A percentile compares a stretch with the other conserved stretches of the same genome.
Conservation (phyloP, 2,888 invertebrate genomes). For the Kuschelorhynchus macadamiae region DNA sequence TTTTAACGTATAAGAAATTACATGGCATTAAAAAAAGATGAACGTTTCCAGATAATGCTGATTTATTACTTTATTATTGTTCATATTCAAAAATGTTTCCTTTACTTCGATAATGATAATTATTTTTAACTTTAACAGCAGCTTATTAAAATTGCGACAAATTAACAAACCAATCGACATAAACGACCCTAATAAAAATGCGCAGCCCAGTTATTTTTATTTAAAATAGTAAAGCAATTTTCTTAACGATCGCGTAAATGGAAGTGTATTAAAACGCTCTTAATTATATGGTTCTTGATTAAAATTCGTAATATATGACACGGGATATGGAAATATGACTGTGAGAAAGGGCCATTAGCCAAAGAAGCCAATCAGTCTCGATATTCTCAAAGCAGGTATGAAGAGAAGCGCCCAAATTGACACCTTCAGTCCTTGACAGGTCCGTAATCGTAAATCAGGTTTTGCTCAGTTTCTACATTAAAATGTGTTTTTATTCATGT, state of each 20-base stretch:
- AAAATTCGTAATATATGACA: conserved; percentile 52
- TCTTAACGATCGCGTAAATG: conserved; percentile 44
- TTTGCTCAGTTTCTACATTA: too few relatives aligned
- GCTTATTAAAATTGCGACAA: too few relatives aligned
- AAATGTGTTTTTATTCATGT: too few relatives aligned
- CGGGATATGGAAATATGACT: conserved; percentile 48
- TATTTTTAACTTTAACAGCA: too few relatives aligned
- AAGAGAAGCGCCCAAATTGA: conserved; percentile 30
- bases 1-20: too few relatives aligned
- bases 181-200: neutral
- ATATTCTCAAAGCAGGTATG: conserved; percentile 41
- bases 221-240: conserved; percentile 47
- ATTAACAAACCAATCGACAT: too few relatives aligned
- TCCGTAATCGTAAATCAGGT: too few relatives aligned
- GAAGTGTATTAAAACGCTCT: conserved; percentile 32
- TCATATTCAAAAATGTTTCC: too few relatives aligned
- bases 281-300: conserved; percentile 51
- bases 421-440: conserved; percentile 17
- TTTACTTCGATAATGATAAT: too few relatives aligned
- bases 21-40: too few relatives aligned
- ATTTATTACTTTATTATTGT: too few relatives aligned
- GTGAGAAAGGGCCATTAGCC: conserved; percentile 49
- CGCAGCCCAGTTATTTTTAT: conserved; percentile 12
- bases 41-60: too few relatives aligned
- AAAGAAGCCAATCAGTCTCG: conserved; percentile 48